These are phyloP conservation scores for Atethmia centrago DNA, from an alignment of 2,888 invertebrate species.

Conservation along the genomic window DNA sequence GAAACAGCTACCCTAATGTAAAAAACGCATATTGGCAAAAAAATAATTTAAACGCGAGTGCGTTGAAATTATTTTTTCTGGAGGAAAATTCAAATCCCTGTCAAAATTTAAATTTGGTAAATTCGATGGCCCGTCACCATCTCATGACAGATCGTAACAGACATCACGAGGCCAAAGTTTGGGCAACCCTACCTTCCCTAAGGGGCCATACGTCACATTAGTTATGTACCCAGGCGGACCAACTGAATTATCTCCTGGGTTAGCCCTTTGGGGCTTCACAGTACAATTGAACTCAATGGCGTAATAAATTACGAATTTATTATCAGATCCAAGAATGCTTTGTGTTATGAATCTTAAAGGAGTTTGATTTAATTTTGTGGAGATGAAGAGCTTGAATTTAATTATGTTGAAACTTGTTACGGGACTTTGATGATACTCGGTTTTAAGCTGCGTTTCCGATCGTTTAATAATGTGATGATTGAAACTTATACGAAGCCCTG, in stretches of 20 bases:
- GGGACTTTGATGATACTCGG: conserved; percentile 6
- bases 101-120: neutral
- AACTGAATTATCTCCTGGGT: conserved; percentile 74
- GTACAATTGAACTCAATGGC: conserved; percentile 67
- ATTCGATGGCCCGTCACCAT: too few species aligned
- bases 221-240: conserved; percentile 72
- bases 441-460: neutral
- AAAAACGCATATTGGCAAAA: too few species aligned
- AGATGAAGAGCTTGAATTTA: conserved; percentile 47
- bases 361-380: conserved; percentile 53
- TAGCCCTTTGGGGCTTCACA: conserved; percentile 60
- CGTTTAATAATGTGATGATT: neutral
- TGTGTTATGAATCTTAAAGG: conserved; percentile 59
- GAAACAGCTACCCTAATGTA: too few species aligned
- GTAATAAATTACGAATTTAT: conserved; percentile 65
- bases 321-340: conserved; percentile 56
- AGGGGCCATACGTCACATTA: conserved; percentile 80
- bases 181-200: conserved; percentile 72
- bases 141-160: conserved; percentile 33
- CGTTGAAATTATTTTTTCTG: neutral
- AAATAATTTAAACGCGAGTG: too few species aligned
- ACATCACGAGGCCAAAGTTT: conserved; percentile 53
- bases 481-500: too few species aligned
- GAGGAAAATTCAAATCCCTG: neutral
- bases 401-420: conserved; percentile 34